phyloP scores from a whole-genome alignment of 2,113 vertebrate genomes.

The Nothoprocta perdicaria region DNA sequence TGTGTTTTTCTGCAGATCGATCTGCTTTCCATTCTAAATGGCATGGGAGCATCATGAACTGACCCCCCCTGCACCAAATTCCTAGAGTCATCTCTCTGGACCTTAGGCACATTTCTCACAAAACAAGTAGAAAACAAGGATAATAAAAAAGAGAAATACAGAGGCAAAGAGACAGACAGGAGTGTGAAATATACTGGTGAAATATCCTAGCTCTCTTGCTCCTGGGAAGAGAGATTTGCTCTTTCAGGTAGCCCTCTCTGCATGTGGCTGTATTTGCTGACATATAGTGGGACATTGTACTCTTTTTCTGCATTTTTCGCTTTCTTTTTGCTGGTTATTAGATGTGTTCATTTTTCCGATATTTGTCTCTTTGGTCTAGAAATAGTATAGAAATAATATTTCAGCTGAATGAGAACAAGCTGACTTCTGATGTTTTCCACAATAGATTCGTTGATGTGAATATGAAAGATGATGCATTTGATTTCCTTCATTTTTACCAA shows the following conservation, averaged over 20 bases:
- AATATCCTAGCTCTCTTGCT: neutral
- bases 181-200: neutral
- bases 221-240: neutral
- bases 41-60: rapidly evolving
- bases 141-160: neutral
- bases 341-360: neutral
- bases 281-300: neutral
- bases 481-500: conserved; percentile 57
- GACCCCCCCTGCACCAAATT: neutral
- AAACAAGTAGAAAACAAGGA: neutral
- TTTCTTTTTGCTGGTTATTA: conserved; percentile 33
- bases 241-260: neutral
- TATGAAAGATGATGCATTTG: conserved; percentile 61
- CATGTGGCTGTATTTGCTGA: neutral
- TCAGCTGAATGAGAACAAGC: conserved; percentile 51
- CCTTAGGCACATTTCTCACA: neutral
- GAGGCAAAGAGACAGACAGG: neutral
- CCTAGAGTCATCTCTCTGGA: neutral
- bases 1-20: neutral
- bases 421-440: conserved; percentile 68
- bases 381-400: conserved; percentile 65
- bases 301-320: neutral
- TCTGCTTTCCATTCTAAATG: neutral
- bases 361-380: conserved; percentile 42
- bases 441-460: conserved; percentile 66